phyloP scores from a whole-genome alignment of 2,113 vertebrate species.

The Thunnus maccoyii region DNA sequence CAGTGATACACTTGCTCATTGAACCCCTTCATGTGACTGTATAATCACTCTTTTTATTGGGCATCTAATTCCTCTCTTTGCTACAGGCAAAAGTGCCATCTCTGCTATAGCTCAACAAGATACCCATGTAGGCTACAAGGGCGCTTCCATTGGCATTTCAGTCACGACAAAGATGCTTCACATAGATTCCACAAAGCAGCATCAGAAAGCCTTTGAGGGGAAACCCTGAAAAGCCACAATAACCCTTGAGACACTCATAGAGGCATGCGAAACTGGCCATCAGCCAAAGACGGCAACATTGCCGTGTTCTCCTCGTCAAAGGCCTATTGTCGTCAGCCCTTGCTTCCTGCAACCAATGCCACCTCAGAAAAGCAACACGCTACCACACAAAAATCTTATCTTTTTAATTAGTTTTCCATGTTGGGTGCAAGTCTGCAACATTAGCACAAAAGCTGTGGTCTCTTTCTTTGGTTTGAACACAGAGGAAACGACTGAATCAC shows the following conservation, averaged over 20 bases:
- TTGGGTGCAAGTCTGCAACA: slow-evolving; percentile 70
- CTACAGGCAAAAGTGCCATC: slow-evolving; percentile 8
- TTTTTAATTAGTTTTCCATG: slow-evolving; percentile 80
- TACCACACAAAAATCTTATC: slow-evolving; percentile 77
- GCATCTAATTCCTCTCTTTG: not conserved
- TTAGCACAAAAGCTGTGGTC: slow-evolving; percentile 64
- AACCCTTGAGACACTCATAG: slow-evolving; percentile 75
- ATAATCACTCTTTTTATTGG: slow-evolving; percentile 5
- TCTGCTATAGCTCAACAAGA: not conserved
- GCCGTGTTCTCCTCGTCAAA: slow-evolving; percentile 61
- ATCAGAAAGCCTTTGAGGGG: slow-evolving; percentile 65
- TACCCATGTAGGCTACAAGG: slow-evolving; percentile 28
- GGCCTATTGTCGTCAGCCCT: slow-evolving; percentile 57
- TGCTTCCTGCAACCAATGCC: slow-evolving; percentile 42
- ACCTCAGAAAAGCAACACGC: slow-evolving; percentile 71
- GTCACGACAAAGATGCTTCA: slow-evolving; percentile 77
- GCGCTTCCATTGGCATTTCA: slow-evolving; percentile 67
- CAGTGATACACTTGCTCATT: not conserved
- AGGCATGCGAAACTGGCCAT: slow-evolving; percentile 77
- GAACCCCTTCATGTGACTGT: not conserved
- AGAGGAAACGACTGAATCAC: slow-evolving; percentile 52
- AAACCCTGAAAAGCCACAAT: slow-evolving; percentile 77
- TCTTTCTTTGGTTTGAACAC: slow-evolving; percentile 20
- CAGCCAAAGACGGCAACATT: slow-evolving; percentile 86
- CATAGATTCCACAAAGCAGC: slow-evolving; percentile 75